These are phyloP conservation scores for Eristalis tenax DNA, from an alignment of 2,888 invertebrate species.

Conservation along the genomic window DNA sequence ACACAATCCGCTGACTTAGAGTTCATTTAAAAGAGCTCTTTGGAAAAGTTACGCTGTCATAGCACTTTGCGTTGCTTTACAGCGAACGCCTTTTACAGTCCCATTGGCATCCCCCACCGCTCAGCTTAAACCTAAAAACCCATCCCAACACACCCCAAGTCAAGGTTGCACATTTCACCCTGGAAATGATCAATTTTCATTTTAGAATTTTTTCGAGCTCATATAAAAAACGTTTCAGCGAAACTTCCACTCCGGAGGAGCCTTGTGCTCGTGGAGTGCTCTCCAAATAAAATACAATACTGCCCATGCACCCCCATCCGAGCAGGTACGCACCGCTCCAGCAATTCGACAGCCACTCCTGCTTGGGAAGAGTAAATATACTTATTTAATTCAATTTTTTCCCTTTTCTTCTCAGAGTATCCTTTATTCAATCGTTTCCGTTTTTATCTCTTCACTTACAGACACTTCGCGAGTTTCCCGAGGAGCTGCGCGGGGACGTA, in stretches of 20 bases:
- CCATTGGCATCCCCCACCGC: not conserved
- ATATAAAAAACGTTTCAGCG: not conserved
- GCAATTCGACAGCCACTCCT: not conserved
- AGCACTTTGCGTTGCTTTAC: not conserved
- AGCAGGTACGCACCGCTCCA: not conserved
- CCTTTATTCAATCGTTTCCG: constrained; percentile 24
- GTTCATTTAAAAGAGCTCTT: not conserved
- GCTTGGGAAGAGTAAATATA: constrained; percentile 5
- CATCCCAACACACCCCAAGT: not conserved
- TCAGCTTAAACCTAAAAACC: not conserved
- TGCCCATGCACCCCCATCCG: not conserved
- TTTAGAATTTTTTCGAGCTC: not conserved
- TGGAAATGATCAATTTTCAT: not conserved
- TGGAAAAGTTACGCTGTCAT: not conserved
- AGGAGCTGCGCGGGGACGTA: constrained; percentile 96
- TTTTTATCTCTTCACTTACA: constrained; percentile 79
- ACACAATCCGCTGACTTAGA: not conserved
- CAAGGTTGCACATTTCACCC: not conserved
- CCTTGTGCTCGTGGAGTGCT: not conserved
- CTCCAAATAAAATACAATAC: not conserved
- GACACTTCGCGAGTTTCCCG: constrained; percentile 97
- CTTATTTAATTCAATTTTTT: constrained; percentile 1
- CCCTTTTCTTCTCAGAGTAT: constrained; percentile 10
- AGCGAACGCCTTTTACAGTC: not conserved
- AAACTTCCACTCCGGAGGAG: not conserved